These are phyloP conservation scores for Rotaria sp. DNA, from an alignment of 2,888 invertebrate genomes.

Conservation along the genomic window DNA sequence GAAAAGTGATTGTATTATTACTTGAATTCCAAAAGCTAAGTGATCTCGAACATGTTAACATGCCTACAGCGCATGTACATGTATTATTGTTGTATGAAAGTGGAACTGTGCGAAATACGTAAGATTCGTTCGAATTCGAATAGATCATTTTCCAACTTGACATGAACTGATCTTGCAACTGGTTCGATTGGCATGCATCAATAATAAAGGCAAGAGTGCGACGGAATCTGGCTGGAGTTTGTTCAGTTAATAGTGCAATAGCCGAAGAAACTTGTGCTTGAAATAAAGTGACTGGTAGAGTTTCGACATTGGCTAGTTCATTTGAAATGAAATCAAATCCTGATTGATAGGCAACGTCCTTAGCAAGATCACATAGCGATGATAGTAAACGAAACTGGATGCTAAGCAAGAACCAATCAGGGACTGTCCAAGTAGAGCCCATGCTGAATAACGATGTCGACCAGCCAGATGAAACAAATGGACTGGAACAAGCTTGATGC, in stretches of 20 bases:
- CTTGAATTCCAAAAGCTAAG: too few species aligned
- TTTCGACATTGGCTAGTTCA: not conserved
- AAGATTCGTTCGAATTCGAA: not conserved
- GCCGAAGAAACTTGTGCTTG: not conserved
- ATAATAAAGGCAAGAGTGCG: not conserved
- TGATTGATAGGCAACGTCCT: not conserved
- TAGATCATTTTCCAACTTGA: not conserved
- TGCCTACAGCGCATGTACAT: not conserved
- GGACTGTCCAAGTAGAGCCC: not conserved
- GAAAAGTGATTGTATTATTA: too few species aligned
- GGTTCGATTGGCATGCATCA: not conserved
- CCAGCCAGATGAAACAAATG: not conserved
- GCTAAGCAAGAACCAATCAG: not conserved
- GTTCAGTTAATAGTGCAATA: not conserved
- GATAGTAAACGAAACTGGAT: not conserved
- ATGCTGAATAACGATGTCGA: not conserved
- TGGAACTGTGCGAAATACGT: not conserved
- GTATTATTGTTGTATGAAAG: not conserved
- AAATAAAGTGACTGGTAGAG: not conserved
- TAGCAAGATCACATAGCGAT: not conserved
- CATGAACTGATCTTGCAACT: not conserved
- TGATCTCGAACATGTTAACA: not conserved
- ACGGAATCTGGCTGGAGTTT: not conserved
- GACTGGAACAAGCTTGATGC: not conserved
- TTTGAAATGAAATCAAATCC: not conserved